Base-by-base conservation (phyloP, 2,888 invertebrate genomes). In the Polyommatus iphigenia region DNA sequence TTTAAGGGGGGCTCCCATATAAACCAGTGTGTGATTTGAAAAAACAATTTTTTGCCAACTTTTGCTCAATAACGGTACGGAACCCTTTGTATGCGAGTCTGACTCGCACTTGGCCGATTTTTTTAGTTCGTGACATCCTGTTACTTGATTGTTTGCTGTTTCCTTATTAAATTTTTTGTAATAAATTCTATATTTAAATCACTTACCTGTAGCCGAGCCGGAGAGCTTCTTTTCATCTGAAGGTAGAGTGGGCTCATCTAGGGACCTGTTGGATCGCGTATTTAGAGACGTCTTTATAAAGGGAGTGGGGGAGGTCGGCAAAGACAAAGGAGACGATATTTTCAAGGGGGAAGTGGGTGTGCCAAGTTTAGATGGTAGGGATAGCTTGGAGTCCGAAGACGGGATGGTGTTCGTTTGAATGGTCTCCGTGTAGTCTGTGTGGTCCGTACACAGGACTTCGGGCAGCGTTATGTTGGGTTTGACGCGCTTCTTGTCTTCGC, bases 121-220 rank as follows among this genome's bases (percentile, higher is more conserved):
- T 41, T 36, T 7, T 36, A 36, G 36, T 36, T 36, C 36, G 36
- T 36, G 6, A 36, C 36, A 36, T n/a, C n/a, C n/a, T n/a, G n/a
- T n/a, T n/a, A n/a, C n/a, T n/a, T n/a, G n/a, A n/a, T n/a, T n/a
- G n/a, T n/a, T n/a, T n/a, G n/a, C n/a, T n/a, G 6, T 36, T 36
- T 36, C 36, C 0, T 36, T 5, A 36, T 36, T 36, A 0, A 36
- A 6, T 0, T 6, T 36, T 36, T 36, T 36, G 36, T 36, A 36
- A 36, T 36, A 36, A 36, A 36, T 7, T 36, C n/a, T 57, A 10
- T 62, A 24, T 10, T 67, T 15, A 20, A 83, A 83, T 83, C 24
- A 88, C 93, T 90, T 83, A 93, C 93, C 93, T 29, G 93, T 94
- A 78, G 93, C 91, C 0, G 93, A 94, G 57, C 91, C 89, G 18